These are phyloP conservation scores for Cosmia pyralina DNA, from an alignment of 2,888 invertebrate species.

Conservation along the genomic window DNA sequence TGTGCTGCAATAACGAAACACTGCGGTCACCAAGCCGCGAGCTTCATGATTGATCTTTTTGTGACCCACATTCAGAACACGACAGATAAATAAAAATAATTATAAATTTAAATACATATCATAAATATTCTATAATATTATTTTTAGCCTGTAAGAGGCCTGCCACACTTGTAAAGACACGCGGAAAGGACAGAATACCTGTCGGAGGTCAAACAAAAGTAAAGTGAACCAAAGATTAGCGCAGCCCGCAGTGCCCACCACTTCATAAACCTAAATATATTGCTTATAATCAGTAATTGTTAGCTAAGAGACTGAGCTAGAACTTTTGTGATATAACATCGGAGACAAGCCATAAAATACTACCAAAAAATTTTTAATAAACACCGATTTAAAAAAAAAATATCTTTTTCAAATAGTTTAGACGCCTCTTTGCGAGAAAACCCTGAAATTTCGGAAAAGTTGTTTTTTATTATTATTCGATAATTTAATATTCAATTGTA, in stretches of 20 bases:
- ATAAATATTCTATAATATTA: neutral
- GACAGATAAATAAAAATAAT: too few species aligned
- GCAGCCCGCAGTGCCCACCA: neutral
- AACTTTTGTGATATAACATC: slow-evolving; percentile 33
- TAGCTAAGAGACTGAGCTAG: slow-evolving; percentile 7
- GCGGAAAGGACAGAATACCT: neutral
- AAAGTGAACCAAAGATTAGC: neutral
- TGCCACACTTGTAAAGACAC: neutral
- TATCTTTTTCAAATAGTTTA: slow-evolving; percentile 6
- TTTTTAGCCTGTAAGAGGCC: neutral
- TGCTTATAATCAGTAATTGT: neutral
- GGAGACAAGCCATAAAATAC: slow-evolving; percentile 12
- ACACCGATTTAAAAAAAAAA: slow-evolving; percentile 28
- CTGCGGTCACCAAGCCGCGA: neutral
- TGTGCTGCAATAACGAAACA: neutral
- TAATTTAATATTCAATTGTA: too few species aligned
- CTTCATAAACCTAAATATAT: neutral
- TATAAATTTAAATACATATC: too few species aligned
- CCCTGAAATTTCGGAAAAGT: too few species aligned
- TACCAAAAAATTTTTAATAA: slow-evolving; percentile 1
- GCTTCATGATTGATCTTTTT: neutral
- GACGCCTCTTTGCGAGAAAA: too few species aligned
- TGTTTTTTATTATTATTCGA: too few species aligned
- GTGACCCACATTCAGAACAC: neutral
- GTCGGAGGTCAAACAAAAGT: neutral